phyloP scores from a whole-genome alignment of 1,140 invertebrate species.

The Plutomurus gul region DNA sequence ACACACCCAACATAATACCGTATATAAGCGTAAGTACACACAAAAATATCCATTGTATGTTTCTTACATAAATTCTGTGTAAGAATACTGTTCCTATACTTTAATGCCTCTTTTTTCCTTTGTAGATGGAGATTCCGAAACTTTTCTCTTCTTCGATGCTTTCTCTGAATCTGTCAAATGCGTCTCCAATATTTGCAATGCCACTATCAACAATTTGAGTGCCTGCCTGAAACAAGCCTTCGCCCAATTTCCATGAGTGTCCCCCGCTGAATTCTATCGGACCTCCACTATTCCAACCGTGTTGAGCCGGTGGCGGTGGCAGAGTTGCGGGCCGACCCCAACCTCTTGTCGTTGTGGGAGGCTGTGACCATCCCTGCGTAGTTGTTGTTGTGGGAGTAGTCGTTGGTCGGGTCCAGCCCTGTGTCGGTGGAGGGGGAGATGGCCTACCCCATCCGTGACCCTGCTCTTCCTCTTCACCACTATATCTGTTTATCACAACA shows the following conservation, averaged over 20 bases:
- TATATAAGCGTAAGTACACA: too few relatives aligned
- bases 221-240: background rate
- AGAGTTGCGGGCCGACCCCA: background rate
- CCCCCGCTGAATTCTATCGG: background rate
- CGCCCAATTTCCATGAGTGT: background rate
- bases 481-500: background rate
- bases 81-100: too few relatives aligned
- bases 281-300: background rate
- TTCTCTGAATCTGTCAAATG: background rate
- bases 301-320: background rate
- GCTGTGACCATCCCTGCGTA: background rate
- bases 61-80: too few relatives aligned
- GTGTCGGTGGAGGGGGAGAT: background rate
- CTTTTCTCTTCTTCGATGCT: background rate
- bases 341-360: background rate
- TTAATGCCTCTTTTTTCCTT: background rate
- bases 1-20: too few relatives aligned
- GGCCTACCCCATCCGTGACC: background rate
- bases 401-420: background rate
- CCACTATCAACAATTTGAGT: too few relatives aligned
- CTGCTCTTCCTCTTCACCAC: background rate
- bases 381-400: background rate
- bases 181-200: too few relatives aligned
- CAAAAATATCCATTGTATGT: too few relatives aligned
- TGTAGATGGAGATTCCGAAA: background rate